These are phyloP conservation scores for Paelopatides confundens DNA, from an alignment of 53 echinoderm and acorn worm species.

Conservation along the genomic window DNA sequence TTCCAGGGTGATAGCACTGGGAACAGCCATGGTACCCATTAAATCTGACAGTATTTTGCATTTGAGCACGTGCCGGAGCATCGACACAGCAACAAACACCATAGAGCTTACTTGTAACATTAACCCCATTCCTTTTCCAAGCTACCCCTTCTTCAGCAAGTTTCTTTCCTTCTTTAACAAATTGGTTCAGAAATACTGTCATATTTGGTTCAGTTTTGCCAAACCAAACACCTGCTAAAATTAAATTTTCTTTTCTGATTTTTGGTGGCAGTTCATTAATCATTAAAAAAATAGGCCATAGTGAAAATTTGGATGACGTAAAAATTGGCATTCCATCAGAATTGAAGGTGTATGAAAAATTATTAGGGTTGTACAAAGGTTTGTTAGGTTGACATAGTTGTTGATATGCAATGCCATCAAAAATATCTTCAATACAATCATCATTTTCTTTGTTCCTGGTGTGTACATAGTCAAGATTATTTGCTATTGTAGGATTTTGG, in stretches of 20 bases:
- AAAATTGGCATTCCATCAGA: conserved; percentile 47
- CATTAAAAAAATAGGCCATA: conserved; percentile 47
- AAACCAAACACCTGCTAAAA: conserved; percentile 41
- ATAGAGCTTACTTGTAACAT: conserved; percentile 49
- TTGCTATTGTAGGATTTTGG: not conserved
- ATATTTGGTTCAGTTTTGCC: conserved; percentile 8
- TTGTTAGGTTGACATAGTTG: not conserved
- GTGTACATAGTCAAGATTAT: not conserved
- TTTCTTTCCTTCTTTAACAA: conserved; percentile 59
- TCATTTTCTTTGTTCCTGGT: not conserved
- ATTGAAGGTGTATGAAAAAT: conserved; percentile 34
- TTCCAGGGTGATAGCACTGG: conserved; percentile 64
- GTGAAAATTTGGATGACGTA: conserved; percentile 26
- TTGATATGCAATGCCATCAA: not conserved
- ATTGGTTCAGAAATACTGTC: conserved; percentile 42
- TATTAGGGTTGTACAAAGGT: not conserved
- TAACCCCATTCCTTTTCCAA: conserved; percentile 36
- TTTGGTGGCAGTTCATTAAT: conserved; percentile 39
- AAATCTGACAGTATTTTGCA: conserved; percentile 63
- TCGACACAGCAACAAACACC: conserved; percentile 64
- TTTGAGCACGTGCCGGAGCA: conserved; percentile 57
- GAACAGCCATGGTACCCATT: conserved; percentile 66
- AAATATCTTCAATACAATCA: conserved; percentile 17
- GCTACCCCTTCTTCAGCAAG: conserved; percentile 51
- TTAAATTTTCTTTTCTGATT: not conserved